Base-by-base conservation (phyloP, 2,113 vertebrate species). In the Pyxicephalus adspersus region DNA sequence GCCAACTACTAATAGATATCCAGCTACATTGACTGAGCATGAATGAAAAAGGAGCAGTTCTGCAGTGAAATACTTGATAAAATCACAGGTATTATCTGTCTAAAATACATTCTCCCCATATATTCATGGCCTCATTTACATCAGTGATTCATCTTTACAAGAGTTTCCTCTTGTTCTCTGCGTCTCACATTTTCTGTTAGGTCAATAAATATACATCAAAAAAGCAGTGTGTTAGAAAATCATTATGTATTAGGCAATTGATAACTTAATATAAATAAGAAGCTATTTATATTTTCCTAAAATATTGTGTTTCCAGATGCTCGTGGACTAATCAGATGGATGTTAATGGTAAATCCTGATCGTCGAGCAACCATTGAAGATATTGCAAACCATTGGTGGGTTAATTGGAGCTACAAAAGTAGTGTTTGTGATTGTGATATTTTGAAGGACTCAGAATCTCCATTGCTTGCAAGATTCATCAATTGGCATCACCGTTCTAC, bases 311-410 rank as follows among this genome's bases (percentile, higher is more conserved):
- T 71, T 1, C 0, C 63, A 99, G 98, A 99, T 85, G 98, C 98
- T 13, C 96, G 97, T 82, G 98, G 98, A 85, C 93, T 99, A 84
- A 99, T 99, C 83, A 94, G 98, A 63, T 99, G 98, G 98, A 99
- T 99, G 98, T 86, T 99, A 80, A 99, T 99, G 98, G 98, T 99
- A 84, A 99, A 99, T 87, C 98, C 98, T 0, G 97, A 99, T 25
- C 95, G 97, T 50, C 89, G 98, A 77, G 98, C 98, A 87, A 99
- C 96, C 22, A 95, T 98, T 5, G 97, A 99, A 88, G 97, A 99
- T 89, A 97, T 98, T 25, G 97, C 98, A 87, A 98, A 98, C 87
- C 98, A 99, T 90, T 99, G 98, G 98, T 99, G 98, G 98, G 97
- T 99, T 63, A 99, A 99, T 91, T 99, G 98, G 98, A 96, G 98